phyloP scores from a whole-genome alignment of 2,113 vertebrate species.

The Syrrhaptes paradoxus region DNA sequence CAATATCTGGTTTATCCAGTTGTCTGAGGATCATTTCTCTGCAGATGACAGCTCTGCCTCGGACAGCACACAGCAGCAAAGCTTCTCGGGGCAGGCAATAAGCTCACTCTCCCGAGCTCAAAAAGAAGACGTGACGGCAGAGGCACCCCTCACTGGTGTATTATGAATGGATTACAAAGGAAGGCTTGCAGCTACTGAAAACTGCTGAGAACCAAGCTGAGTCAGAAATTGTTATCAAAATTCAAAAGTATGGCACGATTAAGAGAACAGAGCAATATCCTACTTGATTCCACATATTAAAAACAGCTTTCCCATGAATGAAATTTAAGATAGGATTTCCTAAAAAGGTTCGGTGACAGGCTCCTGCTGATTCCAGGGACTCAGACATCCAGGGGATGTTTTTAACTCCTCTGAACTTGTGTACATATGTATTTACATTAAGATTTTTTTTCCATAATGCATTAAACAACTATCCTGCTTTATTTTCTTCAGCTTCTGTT shows the following conservation, averaged over 20 bases:
- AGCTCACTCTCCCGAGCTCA: slow-evolving; percentile 40
- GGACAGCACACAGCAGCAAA: not conserved
- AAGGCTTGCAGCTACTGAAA: slow-evolving; percentile 85
- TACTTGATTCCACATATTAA: slow-evolving; percentile 4
- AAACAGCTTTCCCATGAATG: not conserved
- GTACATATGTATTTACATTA: not conserved
- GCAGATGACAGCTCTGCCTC: slow-evolving; percentile 7
- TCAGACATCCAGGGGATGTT: not conserved
- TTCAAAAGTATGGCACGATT: slow-evolving; percentile 49
- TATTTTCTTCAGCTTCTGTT: not conserved
- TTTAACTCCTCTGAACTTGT: not conserved
- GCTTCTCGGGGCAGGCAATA: not conserved
- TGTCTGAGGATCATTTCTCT: slow-evolving; percentile 46
- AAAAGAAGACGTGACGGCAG: slow-evolving; percentile 71
- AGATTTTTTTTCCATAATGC: not conserved
- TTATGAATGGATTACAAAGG: slow-evolving; percentile 81
- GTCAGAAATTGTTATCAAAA: slow-evolving; percentile 58
- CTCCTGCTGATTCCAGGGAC: not conserved
- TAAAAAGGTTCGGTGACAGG: not conserved
- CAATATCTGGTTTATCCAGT: slow-evolving; percentile 26
- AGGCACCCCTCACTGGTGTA: slow-evolving; percentile 80
- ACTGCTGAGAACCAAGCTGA: slow-evolving; percentile 76
- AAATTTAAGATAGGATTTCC: not conserved
- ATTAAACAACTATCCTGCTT: not conserved
- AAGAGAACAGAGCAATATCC: slow-evolving; percentile 53